Base-by-base conservation (phyloP, 2,113 vertebrate genomes). In the Ameiurus melas region DNA sequence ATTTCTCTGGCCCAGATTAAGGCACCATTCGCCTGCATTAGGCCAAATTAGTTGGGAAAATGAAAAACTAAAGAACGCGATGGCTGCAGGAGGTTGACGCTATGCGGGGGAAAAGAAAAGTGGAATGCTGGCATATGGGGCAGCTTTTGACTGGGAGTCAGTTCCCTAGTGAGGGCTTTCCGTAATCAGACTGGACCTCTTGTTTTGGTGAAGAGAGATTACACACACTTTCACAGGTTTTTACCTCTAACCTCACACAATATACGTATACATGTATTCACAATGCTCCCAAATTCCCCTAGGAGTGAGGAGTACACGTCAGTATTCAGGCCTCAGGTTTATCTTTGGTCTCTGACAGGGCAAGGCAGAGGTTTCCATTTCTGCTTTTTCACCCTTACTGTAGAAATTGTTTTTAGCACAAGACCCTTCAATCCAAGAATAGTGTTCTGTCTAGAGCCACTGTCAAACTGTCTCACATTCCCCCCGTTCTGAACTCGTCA, bases 1-100 rank as follows among this genome's bases (percentile, higher is more conserved):
- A 92, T 92, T 92, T 91, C 87, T 91, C 90, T 90, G 60, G 17
- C 8, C 51, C 84, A 82, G 92, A 93, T 92, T 90, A 89, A 86
- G 85, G 85, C 53, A 2, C 47, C 83, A 71, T 70, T 81, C 58
- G 71, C 36, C 85, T 60, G 86, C 81, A 92, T 90, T 89, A 90
- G 84, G 87, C 36, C 43, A 9, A 89, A 92, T 92, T 90, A 91
- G 83, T 89, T 89, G 58, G 66, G 84, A 92, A 91, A 92, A 91
- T 91, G 89, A 85, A 80, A 86, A 86, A 87, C 79, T 89, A 89
- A 83, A 86, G 83, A 82, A 89, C 77, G 71, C 58, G 84, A 83
- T 86, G 87, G 89, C 75, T 53, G 70, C 77, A 89, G 73, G 57
- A 60, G 87, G 70, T 9, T 80, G n/a, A 68, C 60, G 84, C 39